Conservation (phyloP, 2,888 invertebrate genomes). For the Hofmannophila pseudospretella region DNA sequence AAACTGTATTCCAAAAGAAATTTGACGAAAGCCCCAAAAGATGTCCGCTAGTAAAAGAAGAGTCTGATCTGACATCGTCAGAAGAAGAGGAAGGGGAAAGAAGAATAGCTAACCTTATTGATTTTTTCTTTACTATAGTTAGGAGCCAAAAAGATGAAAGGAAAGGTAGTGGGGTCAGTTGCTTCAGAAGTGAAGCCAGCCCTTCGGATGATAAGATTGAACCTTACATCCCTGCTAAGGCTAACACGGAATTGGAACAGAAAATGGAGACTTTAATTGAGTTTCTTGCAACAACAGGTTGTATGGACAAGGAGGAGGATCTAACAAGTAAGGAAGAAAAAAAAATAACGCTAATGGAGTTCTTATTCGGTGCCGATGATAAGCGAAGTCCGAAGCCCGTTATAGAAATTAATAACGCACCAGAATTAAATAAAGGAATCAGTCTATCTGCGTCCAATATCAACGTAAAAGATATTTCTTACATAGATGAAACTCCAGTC, state of each 20-base stretch:
- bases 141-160: conserved; percentile 66
- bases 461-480: conserved; percentile 55
- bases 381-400: conserved; percentile 38
- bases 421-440: conserved; percentile 35
- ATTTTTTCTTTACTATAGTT: conserved; percentile 72
- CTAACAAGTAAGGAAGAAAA: conserved; percentile 43
- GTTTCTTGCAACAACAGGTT: conserved; percentile 63
- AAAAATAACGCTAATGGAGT: conserved; percentile 71
- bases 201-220: conserved; percentile 46
- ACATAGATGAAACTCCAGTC: conserved; percentile 67
- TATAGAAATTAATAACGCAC: conserved; percentile 45
- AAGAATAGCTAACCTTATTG: conserved; percentile 66
- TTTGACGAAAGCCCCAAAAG: conserved; percentile 51
- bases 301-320: conserved; percentile 54
- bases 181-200: conserved; percentile 60
- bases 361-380: conserved; percentile 62
- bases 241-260: conserved; percentile 61
- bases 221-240: conserved; percentile 40
- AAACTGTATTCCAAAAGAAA: conserved; percentile 57
- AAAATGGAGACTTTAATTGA: conserved; percentile 74
- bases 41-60: conserved; percentile 65
- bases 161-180: conserved; percentile 62
- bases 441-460: conserved; percentile 57
- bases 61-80: conserved; percentile 57
- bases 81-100: conserved; percentile 63